Base-by-base conservation (phyloP, 2,888 invertebrate genomes). In the Therioaphis trifolii region DNA sequence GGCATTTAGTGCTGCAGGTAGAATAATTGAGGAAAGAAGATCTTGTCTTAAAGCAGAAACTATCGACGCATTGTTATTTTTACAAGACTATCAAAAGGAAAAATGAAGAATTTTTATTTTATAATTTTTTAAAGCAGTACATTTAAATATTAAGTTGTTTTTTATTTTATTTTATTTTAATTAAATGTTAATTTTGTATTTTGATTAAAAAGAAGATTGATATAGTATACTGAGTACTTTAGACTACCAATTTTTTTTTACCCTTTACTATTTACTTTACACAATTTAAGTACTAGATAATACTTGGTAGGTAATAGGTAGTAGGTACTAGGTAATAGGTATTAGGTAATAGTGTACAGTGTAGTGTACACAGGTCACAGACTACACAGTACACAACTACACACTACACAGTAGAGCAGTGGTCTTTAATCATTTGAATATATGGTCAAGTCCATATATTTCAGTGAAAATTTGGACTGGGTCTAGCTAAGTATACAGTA, bases 11-110 rank as follows among this genome's bases (percentile, higher is more conserved):
- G n/a, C 40, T 24, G 9, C 68, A n/a, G 40, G 68, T 40, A 35
- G 68, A 68, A 40, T 68, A n/a, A 68, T 68, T 14, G 68, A 68
- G 21, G 68, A 68, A 35, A 68, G n/a, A n/a, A n/a, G 68, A 68
- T 40, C 68, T 14, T 40, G 40, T 14, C 21, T 68, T n/a, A 68
- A 40, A 40, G 68, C 40, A 40, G 40, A 68, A 40, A 68, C 68
- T 40, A 40, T 68, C 12, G 68, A 68, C 27, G 15, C 15, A 43
- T 43, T n/a, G n/a, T n/a, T n/a, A n/a, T n/a, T n/a, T 68, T 68
- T 68, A 68, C 24, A 58, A 58, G 24, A 58, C 58, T 58, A 58
- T 58, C 58, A 58, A 58, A 58, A 58, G 58, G 58, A 58, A 58
- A 58, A 58, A 24, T 58, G 24, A 58, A 58, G 24, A 58, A 58